These are phyloP conservation scores for Maniola jurtina DNA, from an alignment of 1,140 invertebrate genomes.

Conservation along the genomic window DNA sequence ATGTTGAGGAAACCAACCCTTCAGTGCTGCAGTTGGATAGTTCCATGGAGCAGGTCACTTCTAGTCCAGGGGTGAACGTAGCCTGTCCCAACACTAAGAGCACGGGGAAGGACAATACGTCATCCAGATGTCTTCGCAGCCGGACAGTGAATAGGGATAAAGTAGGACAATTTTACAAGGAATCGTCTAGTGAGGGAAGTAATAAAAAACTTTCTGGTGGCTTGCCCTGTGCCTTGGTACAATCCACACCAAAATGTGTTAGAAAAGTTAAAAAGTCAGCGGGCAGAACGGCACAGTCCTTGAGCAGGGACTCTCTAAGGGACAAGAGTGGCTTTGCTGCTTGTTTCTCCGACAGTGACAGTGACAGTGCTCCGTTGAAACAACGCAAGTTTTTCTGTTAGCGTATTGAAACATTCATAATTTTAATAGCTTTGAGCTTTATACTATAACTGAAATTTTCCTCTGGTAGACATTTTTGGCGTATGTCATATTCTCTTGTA, in stretches of 20 bases:
- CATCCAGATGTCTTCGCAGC: constrained; percentile 24
- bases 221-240: constrained; percentile 10
- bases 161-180: constrained; percentile 25
- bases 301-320: constrained; percentile 41
- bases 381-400: constrained; percentile 66
- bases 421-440: constrained; percentile 2
- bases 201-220: constrained; percentile 19
- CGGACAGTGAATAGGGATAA: constrained; percentile 19
- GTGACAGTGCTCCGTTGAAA: constrained; percentile 56
- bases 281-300: constrained; percentile 36
- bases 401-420: constrained; percentile 19
- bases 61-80: constrained; percentile 53
- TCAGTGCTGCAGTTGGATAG: constrained; percentile 49
- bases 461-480: constrained; percentile 27
- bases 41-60: constrained; percentile 51
- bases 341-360: constrained; percentile 70
- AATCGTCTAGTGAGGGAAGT: constrained; percentile 39
- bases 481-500: constrained; percentile 14
- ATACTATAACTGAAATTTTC: constrained; percentile 25
- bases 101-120: constrained; percentile 27
- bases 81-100: constrained; percentile 34
- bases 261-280: constrained; percentile 23
- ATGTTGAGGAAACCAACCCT: constrained; percentile 41
- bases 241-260: constrained; percentile 17
- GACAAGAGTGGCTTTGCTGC: constrained; percentile 65